A percentile compares a stretch with the other conserved stretches of the same genome.
phyloP scores from a whole-genome alignment of 2,888 invertebrate species.

The Parascotia fuliginaria region DNA sequence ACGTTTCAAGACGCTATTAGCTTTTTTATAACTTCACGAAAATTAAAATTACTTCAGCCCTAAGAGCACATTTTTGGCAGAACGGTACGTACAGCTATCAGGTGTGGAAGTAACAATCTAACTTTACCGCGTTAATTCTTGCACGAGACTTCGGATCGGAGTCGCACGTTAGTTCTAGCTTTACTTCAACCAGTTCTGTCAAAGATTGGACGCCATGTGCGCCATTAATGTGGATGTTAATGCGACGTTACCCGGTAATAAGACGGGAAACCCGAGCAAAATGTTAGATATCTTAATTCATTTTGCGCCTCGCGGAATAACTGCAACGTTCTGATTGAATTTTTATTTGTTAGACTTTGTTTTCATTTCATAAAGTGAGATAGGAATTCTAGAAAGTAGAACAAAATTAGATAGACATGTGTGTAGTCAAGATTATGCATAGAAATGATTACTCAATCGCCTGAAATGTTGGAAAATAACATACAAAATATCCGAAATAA shows the following conservation, averaged over 20 bases:
- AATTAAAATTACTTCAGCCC: constrained; percentile 29
- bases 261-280: constrained; percentile 32
- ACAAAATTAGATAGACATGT: too few relatives aligned
- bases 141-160: constrained; percentile 19
- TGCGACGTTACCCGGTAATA: constrained; percentile 44
- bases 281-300: constrained; percentile 41
- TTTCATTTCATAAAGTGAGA: constrained; percentile 7
- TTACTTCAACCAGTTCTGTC: constrained; percentile 18
- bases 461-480: too few relatives aligned
- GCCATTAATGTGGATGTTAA: constrained; percentile 38
- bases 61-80: constrained; percentile 34
- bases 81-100: constrained; percentile 18
- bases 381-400: neutral
- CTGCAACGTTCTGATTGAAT: constrained; percentile 15
- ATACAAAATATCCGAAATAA: too few relatives aligned
- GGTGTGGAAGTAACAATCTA: constrained; percentile 12
- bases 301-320: constrained; percentile 25
- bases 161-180: constrained; percentile 21
- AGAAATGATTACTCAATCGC: too few relatives aligned
- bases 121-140: constrained; percentile 27
- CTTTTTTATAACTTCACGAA: constrained; percentile 1
- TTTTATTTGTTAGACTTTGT: constrained; percentile 16
- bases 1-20: neutral
- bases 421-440: too few relatives aligned
- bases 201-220: constrained; percentile 30